Evolutionary conservation across 2,888 invertebrate genomes (phyloP), one percentile per base, ranked within the genome.

Genomic region (Heteromurus nitidus): DNA sequence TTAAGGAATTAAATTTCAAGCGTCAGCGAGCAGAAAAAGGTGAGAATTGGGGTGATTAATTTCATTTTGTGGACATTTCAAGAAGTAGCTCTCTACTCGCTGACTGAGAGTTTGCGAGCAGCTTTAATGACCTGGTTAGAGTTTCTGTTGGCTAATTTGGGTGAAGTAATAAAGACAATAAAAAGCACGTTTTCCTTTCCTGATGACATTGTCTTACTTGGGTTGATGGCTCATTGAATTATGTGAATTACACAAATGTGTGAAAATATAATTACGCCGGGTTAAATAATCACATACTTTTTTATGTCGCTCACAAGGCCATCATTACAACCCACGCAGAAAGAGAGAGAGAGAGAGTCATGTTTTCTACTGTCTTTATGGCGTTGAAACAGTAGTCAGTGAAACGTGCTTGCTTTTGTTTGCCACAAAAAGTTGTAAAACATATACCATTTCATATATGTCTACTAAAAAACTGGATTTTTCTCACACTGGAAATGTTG

Each of bases 121-220:
- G 9, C 36, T 36, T 36, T 36, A 36, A 36, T 36, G 5, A 36
- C 13, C 55, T 55, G 26, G 11, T 55, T 24, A 55, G 24, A 26
- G 24, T 3, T 9, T 13, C 3, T 9, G 55, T 55, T 47, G 28
- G 73, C 76, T 76, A 76, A 76, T 76, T 76, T 76, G 67, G 75
- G 30, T 60, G 47, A 26, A 47, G 22, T 76, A 68, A 68, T 58
- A 68, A 55, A 31, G 68, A 36, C 42, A 60, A 67, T 44, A 67
- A 76, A 75, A 76, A 75, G 65, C 16, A n/a, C 67, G 55, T 36
- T 36, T 30, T 58, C 60, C 76, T 55, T 75, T 58, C 67, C 20
- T 13, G 69, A 31, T 1, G 13, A 42, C 11, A n/a, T n/a, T n/a
- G n/a, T n/a, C n/a, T n/a, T n/a, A n/a, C n/a, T n/a, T n/a, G n/a